Conservation (phyloP, 1,140 invertebrate genomes). For the Acyrthosiphon pisum region DNA sequence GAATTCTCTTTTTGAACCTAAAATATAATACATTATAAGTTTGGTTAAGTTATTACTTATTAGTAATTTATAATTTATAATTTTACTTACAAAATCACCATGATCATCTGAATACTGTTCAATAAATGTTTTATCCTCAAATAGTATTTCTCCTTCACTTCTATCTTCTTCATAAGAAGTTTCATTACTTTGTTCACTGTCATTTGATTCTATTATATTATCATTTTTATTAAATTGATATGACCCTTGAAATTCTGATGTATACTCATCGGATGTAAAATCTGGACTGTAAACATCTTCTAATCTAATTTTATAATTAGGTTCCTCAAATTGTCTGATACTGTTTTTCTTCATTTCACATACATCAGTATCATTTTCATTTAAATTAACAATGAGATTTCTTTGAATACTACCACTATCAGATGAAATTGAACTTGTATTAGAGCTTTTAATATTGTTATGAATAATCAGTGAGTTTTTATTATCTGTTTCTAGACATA, state of each 20-base stretch:
- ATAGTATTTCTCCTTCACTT: conserved; percentile 49
- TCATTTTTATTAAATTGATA: not conserved
- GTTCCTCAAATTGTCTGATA: not conserved
- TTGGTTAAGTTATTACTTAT: not conserved
- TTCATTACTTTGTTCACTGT: conserved; percentile 28
- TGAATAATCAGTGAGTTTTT: not conserved
- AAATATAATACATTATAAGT: not conserved
- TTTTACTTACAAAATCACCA: conserved; percentile 9
- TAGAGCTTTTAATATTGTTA: not conserved
- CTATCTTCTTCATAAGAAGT: conserved; percentile 51
- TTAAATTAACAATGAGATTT: not conserved
- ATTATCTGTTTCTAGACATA: not conserved
- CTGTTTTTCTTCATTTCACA: not conserved
- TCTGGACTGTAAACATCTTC: conserved; percentile 31
- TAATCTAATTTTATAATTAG: not conserved
- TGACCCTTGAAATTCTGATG: not conserved
- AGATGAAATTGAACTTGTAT: not conserved
- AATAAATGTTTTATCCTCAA: conserved; percentile 54
- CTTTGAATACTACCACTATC: not conserved
- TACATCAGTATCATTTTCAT: not conserved
- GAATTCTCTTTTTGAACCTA: conserved; percentile 2
- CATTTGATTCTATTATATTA: not conserved
- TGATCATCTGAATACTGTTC: not conserved
- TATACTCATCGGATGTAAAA: conserved; percentile 7
- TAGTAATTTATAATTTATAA: not conserved